These are phyloP conservation scores for Diabrotica virgifera DNA, from an alignment of 1,140 invertebrate species.

Conservation along the genomic window DNA sequence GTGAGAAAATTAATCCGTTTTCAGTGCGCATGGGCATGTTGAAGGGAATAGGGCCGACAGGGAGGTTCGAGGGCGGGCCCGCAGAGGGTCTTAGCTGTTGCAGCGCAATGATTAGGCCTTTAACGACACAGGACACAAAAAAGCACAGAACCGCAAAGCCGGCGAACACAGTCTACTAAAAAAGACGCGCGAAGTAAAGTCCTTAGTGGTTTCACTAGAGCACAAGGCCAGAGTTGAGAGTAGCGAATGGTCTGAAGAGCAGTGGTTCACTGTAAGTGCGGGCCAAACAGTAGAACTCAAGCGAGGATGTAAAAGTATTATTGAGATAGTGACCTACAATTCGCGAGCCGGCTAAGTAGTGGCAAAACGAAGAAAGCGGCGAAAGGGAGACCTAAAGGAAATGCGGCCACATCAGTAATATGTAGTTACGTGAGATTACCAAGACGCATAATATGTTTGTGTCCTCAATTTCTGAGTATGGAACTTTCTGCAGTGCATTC, in stretches of 20 bases:
- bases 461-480: constrained; percentile 36
- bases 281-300: constrained; percentile 24
- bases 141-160: not conserved
- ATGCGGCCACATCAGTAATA: constrained; percentile 44
- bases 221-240: constrained; percentile 28
- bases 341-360: constrained; percentile 41
- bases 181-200: not conserved
- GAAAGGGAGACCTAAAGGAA: constrained; percentile 48
- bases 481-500: constrained; percentile 39
- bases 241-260: constrained; percentile 13
- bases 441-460: constrained; percentile 45
- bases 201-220: constrained; percentile 15
- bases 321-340: constrained; percentile 48
- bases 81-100: constrained; percentile 36
- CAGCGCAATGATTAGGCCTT: constrained; percentile 40
- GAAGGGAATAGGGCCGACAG: constrained; percentile 35
- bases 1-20: constrained; percentile 46
- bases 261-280: constrained; percentile 33
- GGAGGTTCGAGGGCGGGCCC: constrained; percentile 33
- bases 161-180: constrained; percentile 7
- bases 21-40: constrained; percentile 42
- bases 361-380: constrained; percentile 48
- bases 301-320: constrained; percentile 46
- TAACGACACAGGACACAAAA: constrained; percentile 29
- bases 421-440: constrained; percentile 48